phyloP scores from a whole-genome alignment of 2,113 vertebrate genomes.

The Hypomesus transpacificus region DNA sequence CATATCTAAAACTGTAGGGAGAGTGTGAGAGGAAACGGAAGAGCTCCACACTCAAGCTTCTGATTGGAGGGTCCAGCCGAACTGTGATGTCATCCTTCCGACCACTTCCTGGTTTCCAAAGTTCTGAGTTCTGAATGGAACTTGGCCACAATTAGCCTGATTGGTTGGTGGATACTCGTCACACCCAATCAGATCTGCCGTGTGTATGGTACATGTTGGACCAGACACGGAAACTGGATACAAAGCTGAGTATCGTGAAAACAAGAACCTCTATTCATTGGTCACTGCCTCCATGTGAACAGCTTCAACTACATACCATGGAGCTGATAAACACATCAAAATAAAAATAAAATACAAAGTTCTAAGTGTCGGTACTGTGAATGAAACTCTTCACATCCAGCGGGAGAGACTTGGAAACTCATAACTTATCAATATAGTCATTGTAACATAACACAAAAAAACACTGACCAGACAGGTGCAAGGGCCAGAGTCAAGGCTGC shows the following conservation, averaged over 20 bases:
- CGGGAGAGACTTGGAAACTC: neutral
- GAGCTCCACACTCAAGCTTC: no score
- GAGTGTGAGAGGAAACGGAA: no score
- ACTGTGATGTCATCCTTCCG: no score
- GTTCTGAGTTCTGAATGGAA: no score
- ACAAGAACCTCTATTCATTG: neutral
- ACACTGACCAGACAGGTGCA: no score
- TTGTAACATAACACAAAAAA: neutral
- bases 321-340: neutral
- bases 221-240: neutral
- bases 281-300: neutral
- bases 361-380: neutral
- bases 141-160: neutral
- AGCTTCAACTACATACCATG: neutral
- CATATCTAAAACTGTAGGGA: no score
- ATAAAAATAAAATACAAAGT: neutral
- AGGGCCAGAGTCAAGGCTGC: no score
- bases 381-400: neutral
- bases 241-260: neutral
- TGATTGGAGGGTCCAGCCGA: no score
- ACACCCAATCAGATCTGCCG: constrained; percentile 2
- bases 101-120: no score
- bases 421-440: neutral
- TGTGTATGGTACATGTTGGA: neutral
- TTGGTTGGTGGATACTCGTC: neutral